Evolutionary conservation across 2,113 vertebrate species (phyloP).

Genomic region (Scolopax mira): DNA sequence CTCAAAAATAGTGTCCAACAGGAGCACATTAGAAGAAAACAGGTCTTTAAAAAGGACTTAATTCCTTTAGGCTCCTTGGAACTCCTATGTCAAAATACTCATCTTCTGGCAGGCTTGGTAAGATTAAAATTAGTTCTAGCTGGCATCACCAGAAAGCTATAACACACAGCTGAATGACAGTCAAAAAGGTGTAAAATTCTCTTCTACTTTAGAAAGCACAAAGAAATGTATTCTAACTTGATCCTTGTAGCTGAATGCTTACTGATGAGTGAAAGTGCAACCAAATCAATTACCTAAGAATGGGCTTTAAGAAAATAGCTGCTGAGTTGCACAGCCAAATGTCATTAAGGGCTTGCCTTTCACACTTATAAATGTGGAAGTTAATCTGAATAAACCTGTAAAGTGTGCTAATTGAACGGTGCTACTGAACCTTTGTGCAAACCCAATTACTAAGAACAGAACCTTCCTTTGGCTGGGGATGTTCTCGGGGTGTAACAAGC

Average conservation of each 20-base stretch:
- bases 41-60: neutral
- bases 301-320: neutral
- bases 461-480: neutral
- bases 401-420: neutral
- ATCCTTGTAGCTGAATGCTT: conserved; percentile 20
- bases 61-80: conserved; percentile 6
- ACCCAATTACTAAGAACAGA: neutral
- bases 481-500: neutral
- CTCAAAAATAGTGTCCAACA: neutral
- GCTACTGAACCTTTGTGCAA: neutral
- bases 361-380: neutral
- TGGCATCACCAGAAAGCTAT: conserved; percentile 41
- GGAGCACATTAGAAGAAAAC: neutral
- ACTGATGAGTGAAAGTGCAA: conserved; percentile 22
- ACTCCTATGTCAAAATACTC: conserved; percentile 11
- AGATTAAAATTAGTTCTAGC: conserved; percentile 55
- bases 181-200: conserved; percentile 55
- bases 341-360: neutral
- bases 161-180: conserved; percentile 30
- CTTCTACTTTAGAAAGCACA: conserved; percentile 22
- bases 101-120: conserved; percentile 10
- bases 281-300: neutral
- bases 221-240: neutral
- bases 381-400: neutral
- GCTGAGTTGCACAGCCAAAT: neutral